A percentile compares a stretch with the other conserved stretches of the same genome.
Evolutionary conservation across 2,113 vertebrate species (phyloP).

Genomic region (Ranitomeya imitator): DNA sequence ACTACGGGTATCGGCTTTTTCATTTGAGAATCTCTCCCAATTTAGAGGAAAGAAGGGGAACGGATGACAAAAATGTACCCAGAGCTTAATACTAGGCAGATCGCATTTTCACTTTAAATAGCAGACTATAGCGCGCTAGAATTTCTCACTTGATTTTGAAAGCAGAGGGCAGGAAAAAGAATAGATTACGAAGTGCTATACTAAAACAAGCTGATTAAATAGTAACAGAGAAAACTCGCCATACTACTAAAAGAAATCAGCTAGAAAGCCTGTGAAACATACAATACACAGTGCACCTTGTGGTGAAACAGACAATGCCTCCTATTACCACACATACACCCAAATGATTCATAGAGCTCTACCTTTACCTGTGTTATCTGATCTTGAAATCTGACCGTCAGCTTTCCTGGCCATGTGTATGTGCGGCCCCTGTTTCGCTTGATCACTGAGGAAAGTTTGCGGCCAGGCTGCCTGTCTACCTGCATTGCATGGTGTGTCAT

Average conservation of each 20-base stretch:
- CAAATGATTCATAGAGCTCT: background rate
- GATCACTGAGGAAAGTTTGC: constrained; percentile 21
- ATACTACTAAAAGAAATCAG: background rate
- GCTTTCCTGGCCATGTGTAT: constrained; percentile 41
- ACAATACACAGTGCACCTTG: background rate
- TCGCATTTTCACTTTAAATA: too few relatives aligned
- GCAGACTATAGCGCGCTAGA: too few relatives aligned
- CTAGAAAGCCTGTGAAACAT: background rate
- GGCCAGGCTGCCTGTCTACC: constrained; percentile 24
- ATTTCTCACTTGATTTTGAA: too few relatives aligned
- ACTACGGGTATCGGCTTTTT: too few relatives aligned
- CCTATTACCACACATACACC: background rate
- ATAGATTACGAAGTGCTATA: too few relatives aligned
- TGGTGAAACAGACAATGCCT: background rate
- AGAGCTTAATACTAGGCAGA: too few relatives aligned
- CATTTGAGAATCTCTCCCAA: too few relatives aligned
- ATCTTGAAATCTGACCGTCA: constrained; percentile 46
- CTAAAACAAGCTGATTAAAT: background rate
- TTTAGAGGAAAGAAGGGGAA: too few relatives aligned
- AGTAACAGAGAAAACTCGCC: background rate
- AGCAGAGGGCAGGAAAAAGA: too few relatives aligned
- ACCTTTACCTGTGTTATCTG: constrained; percentile 13
- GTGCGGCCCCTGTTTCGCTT: constrained; percentile 2
- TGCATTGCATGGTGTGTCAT: constrained; percentile 32
- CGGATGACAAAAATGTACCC: too few relatives aligned